Base-by-base conservation (phyloP, 2,113 vertebrate genomes). In the Heliornis fulica region DNA sequence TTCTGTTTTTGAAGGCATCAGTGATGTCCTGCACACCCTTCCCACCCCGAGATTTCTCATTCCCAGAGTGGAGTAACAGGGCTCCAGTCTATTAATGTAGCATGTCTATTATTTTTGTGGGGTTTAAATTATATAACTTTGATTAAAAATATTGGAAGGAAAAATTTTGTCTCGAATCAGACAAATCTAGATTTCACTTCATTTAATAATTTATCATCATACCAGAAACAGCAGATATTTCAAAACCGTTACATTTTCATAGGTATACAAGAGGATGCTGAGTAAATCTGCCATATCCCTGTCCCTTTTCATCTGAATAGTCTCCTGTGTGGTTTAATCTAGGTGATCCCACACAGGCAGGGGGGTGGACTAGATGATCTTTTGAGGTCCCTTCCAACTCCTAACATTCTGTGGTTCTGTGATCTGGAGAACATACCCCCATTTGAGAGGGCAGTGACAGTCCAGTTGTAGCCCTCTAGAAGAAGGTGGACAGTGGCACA, bases 11-110 rank as follows among this genome's bases (percentile, higher is more conserved):
- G 51, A 84, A 82, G 51, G 26, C 38, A 57, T 17, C 40, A 28
- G 5, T 0, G 2, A 81, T 50, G 45, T 74, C 45, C 21, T 0
- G 0, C 23, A 51, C 1, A 5, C 34, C 51, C 15, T 69, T 56
- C 36, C 21, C 61, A 74, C 19, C 25, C 29, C 60, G 75, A 63
- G 38, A 46, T 21, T 36, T 31, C 74, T 65, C 36, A 38, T 63
- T 75, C 56, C 51, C 84, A 84, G 65, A 22, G 46, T 29, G 38
- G 15, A 75, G 51, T 29, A 19, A 54, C 0, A 4, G 0, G 17
- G 36, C n/a, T 87, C 65, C 74, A 75, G 85, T 9, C 50, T 85
- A 66, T 68, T 59, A 59, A 21, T 19, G 34, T 7, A 34, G 20
- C 0, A 0, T 1, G 3, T 17, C 13, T 61, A 43, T 61, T 69